Evolutionary conservation across 2,797 vertebrate genomes (phyloP), one percentile per base, ranked within the genome.

Genomic region (Oryzias dopingdopingensis): DNA sequence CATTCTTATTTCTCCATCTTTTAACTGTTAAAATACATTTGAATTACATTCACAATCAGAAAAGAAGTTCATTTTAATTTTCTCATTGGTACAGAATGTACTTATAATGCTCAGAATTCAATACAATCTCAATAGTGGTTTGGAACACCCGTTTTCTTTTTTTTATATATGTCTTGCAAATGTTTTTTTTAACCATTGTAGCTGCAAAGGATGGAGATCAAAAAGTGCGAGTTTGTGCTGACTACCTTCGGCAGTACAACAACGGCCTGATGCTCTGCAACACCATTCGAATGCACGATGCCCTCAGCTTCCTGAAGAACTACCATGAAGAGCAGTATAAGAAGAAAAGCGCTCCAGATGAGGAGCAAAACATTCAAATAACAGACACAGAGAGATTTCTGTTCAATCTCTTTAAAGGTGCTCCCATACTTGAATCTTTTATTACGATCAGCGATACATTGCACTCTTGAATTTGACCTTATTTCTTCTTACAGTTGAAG

Each of bases 271-370:
- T 93, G 69, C 95, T 97, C 64, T 93, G 93, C 81, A 95, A 96
- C 86, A 96, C 93, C 32, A 96, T 97, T 23, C 92, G 95, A 66
- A 97, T 96, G 94, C 72, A 92, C 1, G 96, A 99, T 59, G 94
- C 96, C 0, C 94, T 96, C 62, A 84, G 62, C 50, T 94, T 94
- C 70, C 94, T 99, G 18, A 80, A 85, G 50, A 92, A 87, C 43
- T 96, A 93, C 43, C 90, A 97, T 37, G 69, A 88, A 6, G 94
- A 96, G n/a, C 94, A 96, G 69, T 80, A 76, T 46, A 94, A 90
- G 70, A 97, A 89, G 58, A 97, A 96, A 83, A 59, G 70, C 4
- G 59, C 77, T 10, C 77, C 82, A 5, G 89, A 91, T 8, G 92
- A 90, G 16, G 92, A 93, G 1, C 74, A 75, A 8, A 24, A 15